These are phyloP conservation scores for Nesometra sesokonis DNA, from an alignment of 35 echinoderm and acorn worm species.

Conservation along the genomic window DNA sequence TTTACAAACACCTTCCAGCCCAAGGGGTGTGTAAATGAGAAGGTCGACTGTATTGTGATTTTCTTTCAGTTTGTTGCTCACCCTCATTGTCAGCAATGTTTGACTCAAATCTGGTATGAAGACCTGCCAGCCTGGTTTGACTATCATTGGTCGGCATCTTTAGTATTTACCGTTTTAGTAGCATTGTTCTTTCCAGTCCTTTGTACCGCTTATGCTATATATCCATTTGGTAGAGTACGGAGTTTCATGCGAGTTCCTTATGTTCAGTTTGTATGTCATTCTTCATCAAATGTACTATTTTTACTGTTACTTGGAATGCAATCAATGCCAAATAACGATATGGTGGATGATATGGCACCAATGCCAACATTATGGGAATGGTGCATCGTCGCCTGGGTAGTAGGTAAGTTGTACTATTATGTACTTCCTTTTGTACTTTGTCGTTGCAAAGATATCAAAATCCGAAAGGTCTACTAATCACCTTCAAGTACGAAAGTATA, in stretches of 20 bases:
- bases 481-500: too few species aligned
- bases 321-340: conserved; percentile 11
- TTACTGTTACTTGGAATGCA: conserved; percentile 75
- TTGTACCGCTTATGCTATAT: conserved; percentile 68
- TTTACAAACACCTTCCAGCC: too few species aligned
- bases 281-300: conserved; percentile 53
- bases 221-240: conserved; percentile 58
- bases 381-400: conserved; percentile 75
- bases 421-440: too few species aligned
- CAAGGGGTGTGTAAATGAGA: too few species aligned
- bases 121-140: conserved; percentile 80
- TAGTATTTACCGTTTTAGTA: conserved; percentile 44
- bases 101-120: conserved; percentile 90
- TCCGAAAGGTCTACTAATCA: too few species aligned
- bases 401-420: conserved; percentile 65
- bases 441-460: too few species aligned
- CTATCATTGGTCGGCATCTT: conserved; percentile 46
- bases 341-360: conserved; percentile 20
- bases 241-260: conserved; percentile 75
- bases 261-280: conserved; percentile 87
- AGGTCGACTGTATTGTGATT: too few species aligned
- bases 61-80: conserved; percentile 87
- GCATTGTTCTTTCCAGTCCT: conserved; percentile 65
- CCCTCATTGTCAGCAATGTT: conserved; percentile 87
- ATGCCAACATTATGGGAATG: conserved; percentile 55